These are phyloP conservation scores for Plutella xylostella DNA, from an alignment of 2,888 invertebrate genomes.

Conservation along the genomic window DNA sequence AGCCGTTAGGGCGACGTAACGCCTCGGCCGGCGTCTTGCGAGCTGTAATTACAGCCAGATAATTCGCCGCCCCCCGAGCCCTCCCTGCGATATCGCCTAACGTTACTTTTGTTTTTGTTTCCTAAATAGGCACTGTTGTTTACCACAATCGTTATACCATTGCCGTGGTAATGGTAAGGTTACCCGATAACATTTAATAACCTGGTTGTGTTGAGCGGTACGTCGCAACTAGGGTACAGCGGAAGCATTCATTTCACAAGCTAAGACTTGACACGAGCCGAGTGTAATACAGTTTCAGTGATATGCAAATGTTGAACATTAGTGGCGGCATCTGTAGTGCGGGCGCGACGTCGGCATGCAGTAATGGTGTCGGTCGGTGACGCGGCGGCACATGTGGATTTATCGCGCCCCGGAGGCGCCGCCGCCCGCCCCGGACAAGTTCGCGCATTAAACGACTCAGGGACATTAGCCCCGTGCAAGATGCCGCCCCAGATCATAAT, in stretches of 20 bases:
- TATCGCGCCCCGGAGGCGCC: conserved; percentile 60
- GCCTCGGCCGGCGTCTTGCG: conserved; percentile 65
- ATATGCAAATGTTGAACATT: conserved; percentile 7
- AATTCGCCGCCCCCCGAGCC: conserved; percentile 49
- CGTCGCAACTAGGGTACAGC: no score
- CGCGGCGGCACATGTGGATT: conserved; percentile 51
- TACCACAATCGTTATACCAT: no score
- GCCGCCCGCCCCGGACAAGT: conserved; percentile 61
- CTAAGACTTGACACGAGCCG: background rate
- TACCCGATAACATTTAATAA: no score
- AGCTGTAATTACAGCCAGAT: conserved; percentile 66
- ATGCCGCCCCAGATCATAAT: conserved; percentile 70
- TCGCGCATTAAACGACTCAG: conserved; percentile 69
- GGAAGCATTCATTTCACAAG: no score
- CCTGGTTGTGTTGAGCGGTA: no score
- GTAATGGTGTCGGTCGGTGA: conserved; percentile 1
- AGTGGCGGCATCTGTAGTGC: background rate
- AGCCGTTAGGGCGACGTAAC: conserved; percentile 67
- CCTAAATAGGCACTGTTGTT: no score
- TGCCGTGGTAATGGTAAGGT: no score
- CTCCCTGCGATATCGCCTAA: no score
- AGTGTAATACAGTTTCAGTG: background rate
- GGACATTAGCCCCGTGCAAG: conserved; percentile 68
- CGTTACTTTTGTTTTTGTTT: no score
- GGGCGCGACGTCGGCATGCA: conserved; percentile 4